Base-by-base conservation (phyloP, 1,140 invertebrate species). In the Caerostris extrusa region DNA sequence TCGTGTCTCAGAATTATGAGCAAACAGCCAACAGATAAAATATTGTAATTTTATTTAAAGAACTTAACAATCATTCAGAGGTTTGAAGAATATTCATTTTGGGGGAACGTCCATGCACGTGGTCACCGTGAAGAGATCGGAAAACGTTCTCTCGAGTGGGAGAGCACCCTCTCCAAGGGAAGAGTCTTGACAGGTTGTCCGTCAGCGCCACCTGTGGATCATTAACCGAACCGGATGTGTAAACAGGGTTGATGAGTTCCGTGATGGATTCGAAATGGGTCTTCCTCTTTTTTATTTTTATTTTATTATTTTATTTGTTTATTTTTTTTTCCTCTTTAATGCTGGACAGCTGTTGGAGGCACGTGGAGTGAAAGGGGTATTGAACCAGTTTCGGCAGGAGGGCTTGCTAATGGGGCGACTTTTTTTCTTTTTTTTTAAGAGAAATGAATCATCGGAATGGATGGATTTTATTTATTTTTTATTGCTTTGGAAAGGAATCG, bases 161-260 rank as follows among this genome's bases (percentile, higher is more conserved):
- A 77, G 50, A 85, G 34, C 58, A 85, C 55, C 83, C n/a, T 60
- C 83, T 57, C 17, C 57, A 53, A 53, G 60, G 7, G 61, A 10
- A 14, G 53, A 85, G 81, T 34, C 12, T 61, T 93, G 91, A 93
- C 91, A 93, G 91, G 82, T 87, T 93, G n/a, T 60, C 82, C 56
- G 19, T 86, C 61, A 86, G 82, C 91, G 91, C 91, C 83, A 93
- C 91, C 91, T 93, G 91, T 87, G 91, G 91, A 93, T 93, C 64
- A 86, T 71, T 93, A 71, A 87, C 82, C 64, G 83, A 93, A 87
- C 91, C 83, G 91, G 91, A 93, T 92, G 81, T 85, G 60, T 83
- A 92, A 85, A 90, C 57, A 90, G 69, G 19, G 64, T 58, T 85
- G 82, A 34, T 56, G 71, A 81, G 57, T 7, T 90, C 89, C 67